A percentile compares a stretch with the other conserved stretches of the same genome.
Evolutionary conservation across 2,888 invertebrate genomes (phyloP).

Genomic region (Xestia xanthographa): DNA sequence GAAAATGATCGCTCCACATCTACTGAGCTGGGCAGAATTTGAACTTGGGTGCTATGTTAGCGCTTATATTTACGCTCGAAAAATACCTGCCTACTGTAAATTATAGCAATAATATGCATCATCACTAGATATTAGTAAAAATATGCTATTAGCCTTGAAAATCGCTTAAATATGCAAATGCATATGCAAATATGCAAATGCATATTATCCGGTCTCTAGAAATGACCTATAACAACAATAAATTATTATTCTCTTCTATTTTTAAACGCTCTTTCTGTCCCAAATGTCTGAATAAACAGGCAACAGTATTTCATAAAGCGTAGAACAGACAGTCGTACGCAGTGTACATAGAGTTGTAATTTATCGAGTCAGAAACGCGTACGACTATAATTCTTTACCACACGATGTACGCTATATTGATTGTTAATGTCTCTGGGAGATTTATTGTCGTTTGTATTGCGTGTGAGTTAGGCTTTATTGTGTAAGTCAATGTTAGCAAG

Average conservation of each 20-base stretch:
- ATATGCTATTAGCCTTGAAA: too few relatives aligned
- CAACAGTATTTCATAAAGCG: neutral
- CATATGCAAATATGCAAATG: too few relatives aligned
- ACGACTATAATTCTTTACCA: slow-evolving; percentile 50
- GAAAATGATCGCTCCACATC: too few relatives aligned
- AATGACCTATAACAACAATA: too few relatives aligned
- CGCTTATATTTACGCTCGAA: too few relatives aligned
- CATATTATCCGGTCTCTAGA: too few relatives aligned
- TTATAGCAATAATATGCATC: too few relatives aligned
- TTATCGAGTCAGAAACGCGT: slow-evolving; percentile 37
- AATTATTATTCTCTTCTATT: neutral
- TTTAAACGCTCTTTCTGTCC: neutral
- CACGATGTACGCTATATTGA: slow-evolving; percentile 37
- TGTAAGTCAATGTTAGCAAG: slow-evolving; percentile 15
- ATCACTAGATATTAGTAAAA: too few relatives aligned
- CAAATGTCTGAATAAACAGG: neutral
- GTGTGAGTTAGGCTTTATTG: slow-evolving; percentile 24
- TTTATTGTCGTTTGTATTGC: slow-evolving; percentile 33
- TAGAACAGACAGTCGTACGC: slow-evolving; percentile 6
- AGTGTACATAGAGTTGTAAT: slow-evolving; percentile 34
- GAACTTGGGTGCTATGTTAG: too few relatives aligned
- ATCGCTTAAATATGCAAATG: too few relatives aligned
- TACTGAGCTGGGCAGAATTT: too few relatives aligned
- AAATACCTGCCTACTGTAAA: too few relatives aligned
- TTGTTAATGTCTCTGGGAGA: slow-evolving; percentile 39